Base-by-base conservation (phyloP, 2,888 invertebrate species). In the Adelphocoris suturalis region DNA sequence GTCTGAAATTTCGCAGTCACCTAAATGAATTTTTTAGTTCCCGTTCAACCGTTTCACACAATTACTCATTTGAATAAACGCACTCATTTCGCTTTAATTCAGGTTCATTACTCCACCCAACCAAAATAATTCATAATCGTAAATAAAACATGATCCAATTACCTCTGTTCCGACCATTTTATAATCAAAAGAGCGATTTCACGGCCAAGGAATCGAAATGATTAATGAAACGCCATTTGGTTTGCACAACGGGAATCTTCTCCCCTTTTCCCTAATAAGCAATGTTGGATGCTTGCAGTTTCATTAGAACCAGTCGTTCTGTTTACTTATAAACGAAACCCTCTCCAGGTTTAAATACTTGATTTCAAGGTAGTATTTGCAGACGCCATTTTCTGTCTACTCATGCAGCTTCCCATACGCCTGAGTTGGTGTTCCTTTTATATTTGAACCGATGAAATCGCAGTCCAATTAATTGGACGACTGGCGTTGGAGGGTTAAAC, bases 151-250 rank as follows among this genome's bases (percentile, higher is more conserved):
- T 12, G 23, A 19, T 23, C 68, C 68, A 68, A 68, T 68, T 68
- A 68, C 23, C 19, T 11, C 27, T 0, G 68, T 13, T 0, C 27
- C 23, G 11, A 27, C 68, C 68, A 68, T 68, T 68, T 23, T 23
- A 68, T 68, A 68, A 68, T 68, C 23, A 68, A 68, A 68, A 52
- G 23, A 68, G 27, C 68, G 68, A 23, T 68, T 68, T 23, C 23
- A 68, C 68, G 27, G 68, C 68, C 23, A 68, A 68, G 68, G 68
- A 68, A 68, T 68, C 68, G 68, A 68, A 68, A 68, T 68, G 68
- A 68, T 68, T 68, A 68, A 68, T 68, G 68, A 68, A 68, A 68
- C 68, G 27, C 23, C 68, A 19, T 68, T 68, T 19, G 68, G 68
- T 68, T 68, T 68, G 68, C 68, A 68, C 23, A 68, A 68, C 23